Evolutionary conservation across 2,888 invertebrate species (phyloP).

Genomic region (Callinectes sapidus): DNA sequence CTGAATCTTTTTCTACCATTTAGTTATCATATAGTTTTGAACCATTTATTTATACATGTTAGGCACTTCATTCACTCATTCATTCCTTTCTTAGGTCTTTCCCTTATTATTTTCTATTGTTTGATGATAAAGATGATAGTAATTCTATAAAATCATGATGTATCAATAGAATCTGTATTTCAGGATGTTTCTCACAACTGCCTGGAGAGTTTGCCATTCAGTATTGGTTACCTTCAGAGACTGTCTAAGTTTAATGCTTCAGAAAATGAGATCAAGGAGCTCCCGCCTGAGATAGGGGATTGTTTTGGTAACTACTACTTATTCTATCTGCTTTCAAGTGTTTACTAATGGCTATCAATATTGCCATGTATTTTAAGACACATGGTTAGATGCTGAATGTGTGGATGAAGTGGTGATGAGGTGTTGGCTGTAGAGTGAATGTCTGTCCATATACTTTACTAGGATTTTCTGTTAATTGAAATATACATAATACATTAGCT

Average conservation of each 20-base stretch:
- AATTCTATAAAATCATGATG: no score
- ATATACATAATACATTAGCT: no score
- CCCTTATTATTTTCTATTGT: no score
- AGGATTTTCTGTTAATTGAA: no score
- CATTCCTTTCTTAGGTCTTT: no score
- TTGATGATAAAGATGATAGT: background rate
- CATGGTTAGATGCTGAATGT: background rate
- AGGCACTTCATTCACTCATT: no score
- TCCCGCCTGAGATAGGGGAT: slow-evolving; percentile 88
- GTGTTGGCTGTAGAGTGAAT: no score
- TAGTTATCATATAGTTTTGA: no score
- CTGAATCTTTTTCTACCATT: no score
- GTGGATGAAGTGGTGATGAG: no score
- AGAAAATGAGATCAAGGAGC: slow-evolving; percentile 84
- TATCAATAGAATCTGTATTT: background rate
- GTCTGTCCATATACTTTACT: no score
- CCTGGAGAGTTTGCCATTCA: slow-evolving; percentile 84
- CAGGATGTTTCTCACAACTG: slow-evolving; percentile 76
- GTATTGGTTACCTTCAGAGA: slow-evolving; percentile 89
- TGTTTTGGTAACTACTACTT: slow-evolving; percentile 82
- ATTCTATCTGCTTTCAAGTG: background rate
- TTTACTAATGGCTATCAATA: background rate
- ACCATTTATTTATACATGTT: no score
- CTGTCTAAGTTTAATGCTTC: slow-evolving; percentile 85
- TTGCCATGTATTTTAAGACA: background rate